Evolutionary conservation across 2,113 vertebrate species (phyloP).

Genomic region (Lycocorax pyrrhopterus): DNA sequence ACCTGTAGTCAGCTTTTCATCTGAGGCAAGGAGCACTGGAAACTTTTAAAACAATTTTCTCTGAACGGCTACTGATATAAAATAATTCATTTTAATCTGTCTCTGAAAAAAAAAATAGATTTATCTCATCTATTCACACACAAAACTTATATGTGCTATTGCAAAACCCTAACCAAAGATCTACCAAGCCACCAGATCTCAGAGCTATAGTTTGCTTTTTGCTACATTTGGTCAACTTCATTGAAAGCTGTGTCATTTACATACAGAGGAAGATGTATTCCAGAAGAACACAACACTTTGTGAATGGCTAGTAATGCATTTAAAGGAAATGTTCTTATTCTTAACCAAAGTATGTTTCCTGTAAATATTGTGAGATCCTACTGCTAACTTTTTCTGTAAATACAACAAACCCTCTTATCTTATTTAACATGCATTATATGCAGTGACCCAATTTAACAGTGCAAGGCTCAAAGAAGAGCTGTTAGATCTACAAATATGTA

Average conservation of each 20-base stretch:
- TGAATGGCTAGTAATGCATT: not conserved
- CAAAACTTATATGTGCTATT: not conserved
- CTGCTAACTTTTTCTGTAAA: not conserved
- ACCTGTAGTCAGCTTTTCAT: not conserved
- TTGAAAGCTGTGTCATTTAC: not conserved
- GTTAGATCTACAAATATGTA: not conserved
- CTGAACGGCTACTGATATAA: not conserved
- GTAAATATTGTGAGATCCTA: not conserved
- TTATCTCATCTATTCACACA: not conserved
- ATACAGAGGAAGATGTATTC: not conserved
- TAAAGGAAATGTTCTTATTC: not conserved
- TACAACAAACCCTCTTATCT: not conserved
- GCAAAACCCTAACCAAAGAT: not conserved
- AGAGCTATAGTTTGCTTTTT: not conserved
- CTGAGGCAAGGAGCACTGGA: not conserved
- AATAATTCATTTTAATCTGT: not conserved
- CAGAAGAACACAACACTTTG: not conserved
- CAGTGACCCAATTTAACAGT: conserved; percentile 42
- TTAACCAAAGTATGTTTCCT: not conserved
- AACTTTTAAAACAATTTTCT: not conserved
- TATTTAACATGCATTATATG: conserved; percentile 40
- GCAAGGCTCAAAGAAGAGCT: not conserved
- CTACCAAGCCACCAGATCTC: not conserved
- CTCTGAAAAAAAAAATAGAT: not conserved
- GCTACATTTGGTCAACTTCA: not conserved